phyloP scores from a whole-genome alignment of 1,140 invertebrate genomes.

The Chrysopa pallens region DNA sequence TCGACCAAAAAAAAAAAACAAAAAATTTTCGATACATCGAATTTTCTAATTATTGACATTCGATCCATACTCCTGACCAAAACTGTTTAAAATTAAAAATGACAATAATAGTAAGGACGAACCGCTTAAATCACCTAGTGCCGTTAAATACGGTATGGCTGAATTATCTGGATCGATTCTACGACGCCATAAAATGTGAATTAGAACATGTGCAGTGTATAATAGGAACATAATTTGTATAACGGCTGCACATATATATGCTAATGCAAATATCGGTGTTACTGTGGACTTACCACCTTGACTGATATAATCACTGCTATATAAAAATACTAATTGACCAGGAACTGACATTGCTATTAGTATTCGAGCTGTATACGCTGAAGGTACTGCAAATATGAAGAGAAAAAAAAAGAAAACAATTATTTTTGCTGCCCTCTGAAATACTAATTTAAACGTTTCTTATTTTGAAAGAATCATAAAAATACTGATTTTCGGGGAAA shows the following conservation, averaged over 20 bases:
- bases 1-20: too few species aligned
- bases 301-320: slow-evolving; percentile 55
- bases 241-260: slow-evolving; percentile 41
- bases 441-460: too few species aligned
- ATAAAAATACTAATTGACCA: slow-evolving; percentile 84
- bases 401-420: slow-evolving; percentile 10
- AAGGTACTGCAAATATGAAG: slow-evolving; percentile 46
- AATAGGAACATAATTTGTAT: slow-evolving; percentile 57
- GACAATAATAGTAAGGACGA: slow-evolving; percentile 67
- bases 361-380: slow-evolving; percentile 68
- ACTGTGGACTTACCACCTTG: slow-evolving; percentile 34
- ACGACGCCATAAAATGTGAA: slow-evolving; percentile 77
- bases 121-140: slow-evolving; percentile 82
- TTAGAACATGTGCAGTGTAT: slow-evolving; percentile 71
- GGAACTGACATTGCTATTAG: slow-evolving; percentile 70
- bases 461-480: too few species aligned
- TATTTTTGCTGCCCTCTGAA: too few species aligned
- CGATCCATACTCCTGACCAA: background rate
- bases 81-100: slow-evolving; percentile 54
- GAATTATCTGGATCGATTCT: slow-evolving; percentile 92
- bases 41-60: too few species aligned
- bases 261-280: slow-evolving; percentile 36
- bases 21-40: too few species aligned
- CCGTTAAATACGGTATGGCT: slow-evolving; percentile 91
- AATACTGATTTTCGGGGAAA: too few species aligned